Base-by-base conservation (phyloP, 2,113 vertebrate genomes). In the Spermophilus dauricus region DNA sequence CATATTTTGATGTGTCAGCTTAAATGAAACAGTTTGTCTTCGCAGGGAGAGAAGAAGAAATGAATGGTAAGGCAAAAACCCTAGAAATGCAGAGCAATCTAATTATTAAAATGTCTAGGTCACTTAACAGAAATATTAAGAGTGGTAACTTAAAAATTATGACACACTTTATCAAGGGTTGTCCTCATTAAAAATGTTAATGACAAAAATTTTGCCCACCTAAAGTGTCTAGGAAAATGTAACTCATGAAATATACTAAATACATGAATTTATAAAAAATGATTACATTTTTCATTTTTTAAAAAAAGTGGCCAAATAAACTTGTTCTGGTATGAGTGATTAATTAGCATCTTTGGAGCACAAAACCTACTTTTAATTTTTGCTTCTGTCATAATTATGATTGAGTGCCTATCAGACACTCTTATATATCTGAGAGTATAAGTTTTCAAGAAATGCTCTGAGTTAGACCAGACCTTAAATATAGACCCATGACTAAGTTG, bases 131-230 rank as follows among this genome's bases (percentile, higher is more conserved):
- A 95, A 88, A 90, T 69, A 95, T 69, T 69, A 80, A 63, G 61
- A 48, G 45, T 12, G 5, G 37, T 72, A 90, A 82, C 37, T 72
- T 73, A 86, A 89, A 96, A 91, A 22, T 92, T 26, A 14, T 67
- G 63, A 93, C 20, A 91, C 45, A 22, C 4, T 81, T 37, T 67
- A n/a, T 72, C 32, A 81, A 42, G 11, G 11, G 11, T 69, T 75
- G 14, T 82, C 83, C 89, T 77, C 34, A 86, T 95, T 92, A 80
- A 51, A 93, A 96, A 87, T 87, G 22, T 73, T 86, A 86, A 94
- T 63, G 48, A 61, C 2, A 14, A 92, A 84, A 51, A 67, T 91
- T 95, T 86, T 93, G n/a, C 72, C 37, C 18, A 65, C 45, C 10
- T 77, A 73, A 42, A 26, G 32, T 10, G 22, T 48, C 51, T 83